A percentile compares a stretch with the other conserved stretches of the same genome.
phyloP scores from a whole-genome alignment of 2,888 invertebrate genomes.

The Tillus elongatus region DNA sequence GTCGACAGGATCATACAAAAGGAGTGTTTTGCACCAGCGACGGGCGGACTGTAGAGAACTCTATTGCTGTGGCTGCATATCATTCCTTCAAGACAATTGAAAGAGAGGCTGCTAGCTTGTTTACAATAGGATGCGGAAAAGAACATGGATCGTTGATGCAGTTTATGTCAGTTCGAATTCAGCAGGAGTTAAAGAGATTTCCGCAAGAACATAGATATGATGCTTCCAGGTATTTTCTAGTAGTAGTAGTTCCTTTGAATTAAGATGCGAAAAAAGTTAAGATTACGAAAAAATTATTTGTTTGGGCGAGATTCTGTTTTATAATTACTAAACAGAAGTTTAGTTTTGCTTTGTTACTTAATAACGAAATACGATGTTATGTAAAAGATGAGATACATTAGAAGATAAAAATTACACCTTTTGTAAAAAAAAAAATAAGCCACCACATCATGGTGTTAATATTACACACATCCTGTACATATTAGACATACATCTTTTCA shows the following conservation, averaged over 20 bases:
- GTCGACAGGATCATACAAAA: conserved; percentile 46
- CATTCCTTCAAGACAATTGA: conserved; percentile 60
- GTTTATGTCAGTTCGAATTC: conserved; percentile 56
- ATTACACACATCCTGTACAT: too few relatives aligned
- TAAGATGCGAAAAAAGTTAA: too few relatives aligned
- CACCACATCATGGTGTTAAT: too few relatives aligned
- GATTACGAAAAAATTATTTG: background rate
- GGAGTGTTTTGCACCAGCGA: conserved; percentile 62
- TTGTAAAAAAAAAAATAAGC: too few relatives aligned
- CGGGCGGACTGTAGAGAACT: conserved; percentile 56
- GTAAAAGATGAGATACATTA: too few relatives aligned
- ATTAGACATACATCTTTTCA: too few relatives aligned
- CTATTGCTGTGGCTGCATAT: conserved; percentile 55
- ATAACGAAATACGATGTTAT: too few relatives aligned
- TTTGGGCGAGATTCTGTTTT: too few relatives aligned
- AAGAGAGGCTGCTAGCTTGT: conserved; percentile 56
- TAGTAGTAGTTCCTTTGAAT: too few relatives aligned
- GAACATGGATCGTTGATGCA: conserved; percentile 56
- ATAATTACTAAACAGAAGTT: too few relatives aligned
- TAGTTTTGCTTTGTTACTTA: too few relatives aligned
- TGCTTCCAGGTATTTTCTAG: conserved; percentile 49
- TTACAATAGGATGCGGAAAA: conserved; percentile 51
- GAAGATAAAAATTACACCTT: too few relatives aligned
- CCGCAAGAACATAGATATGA: conserved; percentile 62
- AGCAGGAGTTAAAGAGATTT: conserved; percentile 59